Evolutionary conservation across 1,140 invertebrate species (phyloP).

Genomic region (Bilobella aurantiaca): DNA sequence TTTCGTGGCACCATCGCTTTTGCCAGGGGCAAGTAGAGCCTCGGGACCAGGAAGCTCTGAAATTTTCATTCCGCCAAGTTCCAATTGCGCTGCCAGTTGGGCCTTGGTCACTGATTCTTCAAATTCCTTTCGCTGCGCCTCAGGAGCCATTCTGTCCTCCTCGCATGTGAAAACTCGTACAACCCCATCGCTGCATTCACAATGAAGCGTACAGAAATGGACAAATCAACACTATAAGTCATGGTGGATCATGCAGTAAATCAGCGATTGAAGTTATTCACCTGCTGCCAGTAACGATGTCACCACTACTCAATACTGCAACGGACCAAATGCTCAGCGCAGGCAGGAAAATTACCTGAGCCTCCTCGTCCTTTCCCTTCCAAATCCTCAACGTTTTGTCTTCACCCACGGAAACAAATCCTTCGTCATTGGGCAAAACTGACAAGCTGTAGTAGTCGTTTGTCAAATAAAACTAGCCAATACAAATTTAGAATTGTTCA

Average conservation of each 20-base stretch:
- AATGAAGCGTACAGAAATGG: conserved; percentile 8
- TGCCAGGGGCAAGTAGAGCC: conserved; percentile 63
- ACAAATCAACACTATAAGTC: too few relatives aligned
- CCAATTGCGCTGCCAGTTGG: conserved; percentile 49
- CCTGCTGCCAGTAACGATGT: conserved; percentile 77
- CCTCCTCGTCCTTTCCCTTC: conserved; percentile 50
- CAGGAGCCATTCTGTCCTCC: conserved; percentile 54
- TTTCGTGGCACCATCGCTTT: conserved; percentile 71
- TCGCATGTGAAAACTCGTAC: conserved; percentile 72
- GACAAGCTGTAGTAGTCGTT: conserved; percentile 44
- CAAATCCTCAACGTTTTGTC: conserved; percentile 79
- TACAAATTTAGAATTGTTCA: not conserved
- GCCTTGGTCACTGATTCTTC: conserved; percentile 57
- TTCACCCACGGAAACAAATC: conserved; percentile 69
- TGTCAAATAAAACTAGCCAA: not conserved
- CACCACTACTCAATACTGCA: conserved; percentile 64
- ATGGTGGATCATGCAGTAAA: not conserved
- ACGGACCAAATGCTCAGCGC: conserved; percentile 83
- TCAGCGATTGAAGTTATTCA: conserved; percentile 35
- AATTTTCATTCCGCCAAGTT: conserved; percentile 71
- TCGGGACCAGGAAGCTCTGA: conserved; percentile 71
- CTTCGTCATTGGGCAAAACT: conserved; percentile 47
- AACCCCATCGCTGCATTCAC: conserved; percentile 60
- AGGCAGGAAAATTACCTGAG: conserved; percentile 66
- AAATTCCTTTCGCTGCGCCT: conserved; percentile 48